These are phyloP conservation scores for Dicaeum eximium DNA, from an alignment of 2,113 vertebrate species.

Conservation along the genomic window DNA sequence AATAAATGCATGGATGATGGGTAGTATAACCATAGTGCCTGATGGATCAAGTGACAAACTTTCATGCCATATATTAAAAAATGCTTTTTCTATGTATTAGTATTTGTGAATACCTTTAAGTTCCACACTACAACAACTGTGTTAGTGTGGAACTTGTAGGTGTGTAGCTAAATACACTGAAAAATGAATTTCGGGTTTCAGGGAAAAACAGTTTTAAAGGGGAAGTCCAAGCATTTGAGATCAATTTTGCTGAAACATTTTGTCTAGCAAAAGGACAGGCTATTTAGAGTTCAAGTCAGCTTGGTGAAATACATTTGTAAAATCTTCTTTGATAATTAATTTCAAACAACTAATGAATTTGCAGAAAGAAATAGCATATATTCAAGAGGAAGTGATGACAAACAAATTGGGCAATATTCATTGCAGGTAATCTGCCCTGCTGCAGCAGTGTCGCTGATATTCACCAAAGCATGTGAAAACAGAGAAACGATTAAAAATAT, in stretches of 20 bases:
- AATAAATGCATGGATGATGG: background rate
- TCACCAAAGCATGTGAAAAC: background rate
- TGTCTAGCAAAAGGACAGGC: background rate
- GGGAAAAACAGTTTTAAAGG: background rate
- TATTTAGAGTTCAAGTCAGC: background rate
- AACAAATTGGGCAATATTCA: background rate
- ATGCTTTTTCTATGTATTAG: background rate
- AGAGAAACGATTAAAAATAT: background rate
- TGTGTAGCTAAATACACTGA: background rate
- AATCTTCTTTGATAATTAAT: background rate
- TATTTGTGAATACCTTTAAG: background rate
- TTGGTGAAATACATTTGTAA: background rate
- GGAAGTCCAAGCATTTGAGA: background rate
- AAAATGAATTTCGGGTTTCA: background rate
- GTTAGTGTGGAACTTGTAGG: background rate
- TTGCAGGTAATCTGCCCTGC: background rate
- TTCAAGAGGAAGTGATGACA: background rate
- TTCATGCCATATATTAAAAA: background rate
- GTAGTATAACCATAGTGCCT: background rate
- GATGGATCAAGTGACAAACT: background rate
- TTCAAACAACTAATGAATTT: background rate
- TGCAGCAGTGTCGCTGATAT: background rate
- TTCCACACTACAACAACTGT: background rate
- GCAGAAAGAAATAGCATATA: background rate
- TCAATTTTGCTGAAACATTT: background rate